phyloP scores from a whole-genome alignment of 1,140 invertebrate genomes.

The Vanessa tameamea region DNA sequence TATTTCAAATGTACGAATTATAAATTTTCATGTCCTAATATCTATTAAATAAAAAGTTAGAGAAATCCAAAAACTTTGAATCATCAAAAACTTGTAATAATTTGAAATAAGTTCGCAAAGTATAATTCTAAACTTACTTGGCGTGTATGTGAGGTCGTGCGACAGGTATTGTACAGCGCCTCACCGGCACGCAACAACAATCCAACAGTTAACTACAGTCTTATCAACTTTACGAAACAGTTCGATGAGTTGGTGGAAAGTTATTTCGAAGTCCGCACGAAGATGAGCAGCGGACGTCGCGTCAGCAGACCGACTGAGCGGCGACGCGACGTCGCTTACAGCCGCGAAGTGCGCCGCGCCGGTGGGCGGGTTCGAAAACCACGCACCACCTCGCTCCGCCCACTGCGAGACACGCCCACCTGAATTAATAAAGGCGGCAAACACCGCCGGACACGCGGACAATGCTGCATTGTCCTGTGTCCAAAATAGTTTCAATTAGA shows the following conservation, averaged over 20 bases:
- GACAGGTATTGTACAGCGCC: constrained; percentile 20
- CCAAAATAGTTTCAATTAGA: constrained; percentile 81
- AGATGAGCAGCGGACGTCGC: constrained; percentile 66
- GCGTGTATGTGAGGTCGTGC: constrained; percentile 68
- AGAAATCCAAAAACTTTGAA: neutral
- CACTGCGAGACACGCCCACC: constrained; percentile 64
- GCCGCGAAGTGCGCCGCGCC: constrained; percentile 55
- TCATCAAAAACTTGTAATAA: neutral
- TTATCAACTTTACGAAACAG: constrained; percentile 31
- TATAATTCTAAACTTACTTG: constrained; percentile 59
- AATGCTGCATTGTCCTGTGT: constrained; percentile 77
- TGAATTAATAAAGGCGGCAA: constrained; percentile 80
- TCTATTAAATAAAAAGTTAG: too few species aligned
- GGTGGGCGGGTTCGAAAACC: constrained; percentile 51
- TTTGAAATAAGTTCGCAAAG: neutral
- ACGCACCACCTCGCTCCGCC: constrained; percentile 62
- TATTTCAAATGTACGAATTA: too few species aligned
- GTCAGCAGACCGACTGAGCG: constrained; percentile 70
- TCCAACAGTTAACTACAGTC: constrained; percentile 15
- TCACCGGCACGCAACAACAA: constrained; percentile 23
- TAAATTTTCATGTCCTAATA: too few species aligned
- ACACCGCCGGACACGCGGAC: constrained; percentile 78
- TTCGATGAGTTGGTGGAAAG: constrained; percentile 50
- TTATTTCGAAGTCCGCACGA: constrained; percentile 44
- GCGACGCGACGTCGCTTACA: constrained; percentile 40